A percentile compares a stretch with the other conserved stretches of the same genome.
phyloP scores from a whole-genome alignment of 2,888 invertebrate genomes.

The Norana najaformis region DNA sequence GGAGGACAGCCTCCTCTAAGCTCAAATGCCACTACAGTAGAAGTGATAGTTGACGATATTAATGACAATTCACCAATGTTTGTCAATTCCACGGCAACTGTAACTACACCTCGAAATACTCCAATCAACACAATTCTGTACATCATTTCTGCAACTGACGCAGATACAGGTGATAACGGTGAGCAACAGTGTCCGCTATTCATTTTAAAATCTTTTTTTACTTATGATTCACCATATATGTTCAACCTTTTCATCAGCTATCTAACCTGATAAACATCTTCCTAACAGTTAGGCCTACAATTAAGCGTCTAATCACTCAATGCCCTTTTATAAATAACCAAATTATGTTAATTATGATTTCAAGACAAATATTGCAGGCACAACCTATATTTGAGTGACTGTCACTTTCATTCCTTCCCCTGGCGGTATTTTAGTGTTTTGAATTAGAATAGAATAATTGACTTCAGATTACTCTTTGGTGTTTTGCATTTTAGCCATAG shows the following conservation, averaged over 20 bases:
- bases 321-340: not conserved
- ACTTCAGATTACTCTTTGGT: not conserved
- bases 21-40: not conserved
- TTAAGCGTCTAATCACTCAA: not conserved
- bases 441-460: not conserved
- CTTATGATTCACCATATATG: too few relatives aligned
- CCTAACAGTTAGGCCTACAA: not conserved
- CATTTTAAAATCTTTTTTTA: not conserved
- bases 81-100: not conserved
- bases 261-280: not conserved
- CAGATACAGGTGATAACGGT: constrained; percentile 10
- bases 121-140: constrained; percentile 25
- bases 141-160: constrained; percentile 25
- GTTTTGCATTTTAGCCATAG: not conserved
- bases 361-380: not conserved
- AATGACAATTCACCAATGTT: constrained; percentile 31
- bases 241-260: not conserved
- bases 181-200: not conserved
- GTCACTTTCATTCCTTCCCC: not conserved
- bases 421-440: not conserved
- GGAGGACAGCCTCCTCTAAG: constrained; percentile 22
- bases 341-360: not conserved
- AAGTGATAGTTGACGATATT: constrained; percentile 23
- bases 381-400: not conserved
- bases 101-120: constrained; percentile 18